Evolutionary conservation across 2,888 invertebrate genomes (phyloP).

Genomic region (Diaperis boleti): DNA sequence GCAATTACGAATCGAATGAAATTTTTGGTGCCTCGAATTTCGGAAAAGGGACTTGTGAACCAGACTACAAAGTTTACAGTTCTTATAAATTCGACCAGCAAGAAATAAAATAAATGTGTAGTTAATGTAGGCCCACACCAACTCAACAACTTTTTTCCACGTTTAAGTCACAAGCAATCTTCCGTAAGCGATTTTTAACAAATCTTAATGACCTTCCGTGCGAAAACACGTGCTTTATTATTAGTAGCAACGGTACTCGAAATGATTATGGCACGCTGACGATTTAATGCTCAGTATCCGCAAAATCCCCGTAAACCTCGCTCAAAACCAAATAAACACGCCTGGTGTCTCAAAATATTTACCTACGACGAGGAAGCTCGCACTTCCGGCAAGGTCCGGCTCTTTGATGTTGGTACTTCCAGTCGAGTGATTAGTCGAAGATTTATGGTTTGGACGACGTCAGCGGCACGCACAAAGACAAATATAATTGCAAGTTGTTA

Average conservation of each 20-base stretch:
- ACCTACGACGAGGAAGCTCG: neutral
- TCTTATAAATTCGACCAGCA: too few species aligned
- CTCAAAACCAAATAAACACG: neutral
- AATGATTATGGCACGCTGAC: conserved; percentile 22
- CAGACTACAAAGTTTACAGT: too few species aligned
- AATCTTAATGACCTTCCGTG: neutral
- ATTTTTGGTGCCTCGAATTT: too few species aligned
- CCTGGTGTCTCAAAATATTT: neutral
- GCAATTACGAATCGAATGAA: too few species aligned
- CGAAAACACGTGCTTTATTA: conserved; percentile 16
- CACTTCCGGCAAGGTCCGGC: neutral
- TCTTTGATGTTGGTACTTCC: conserved; percentile 1
- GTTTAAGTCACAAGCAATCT: neutral
- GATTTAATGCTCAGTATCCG: conserved; percentile 13
- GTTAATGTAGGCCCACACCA: too few species aligned
- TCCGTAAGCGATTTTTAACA: conserved; percentile 8
- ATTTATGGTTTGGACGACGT: conserved; percentile 22
- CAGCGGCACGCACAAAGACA: conserved; percentile 35
- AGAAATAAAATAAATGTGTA: too few species aligned
- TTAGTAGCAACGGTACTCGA: conserved; percentile 14
- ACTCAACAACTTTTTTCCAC: neutral
- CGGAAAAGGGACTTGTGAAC: too few species aligned
- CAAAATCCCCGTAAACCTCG: neutral
- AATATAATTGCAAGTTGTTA: conserved; percentile 41
- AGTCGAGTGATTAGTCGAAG: conserved; percentile 1